Percentiles rank a stretch among this genome's conserved stretches.
Evolutionary conservation across 2,888 invertebrate genomes (phyloP).

Genomic region (Tetragnatha montana): DNA sequence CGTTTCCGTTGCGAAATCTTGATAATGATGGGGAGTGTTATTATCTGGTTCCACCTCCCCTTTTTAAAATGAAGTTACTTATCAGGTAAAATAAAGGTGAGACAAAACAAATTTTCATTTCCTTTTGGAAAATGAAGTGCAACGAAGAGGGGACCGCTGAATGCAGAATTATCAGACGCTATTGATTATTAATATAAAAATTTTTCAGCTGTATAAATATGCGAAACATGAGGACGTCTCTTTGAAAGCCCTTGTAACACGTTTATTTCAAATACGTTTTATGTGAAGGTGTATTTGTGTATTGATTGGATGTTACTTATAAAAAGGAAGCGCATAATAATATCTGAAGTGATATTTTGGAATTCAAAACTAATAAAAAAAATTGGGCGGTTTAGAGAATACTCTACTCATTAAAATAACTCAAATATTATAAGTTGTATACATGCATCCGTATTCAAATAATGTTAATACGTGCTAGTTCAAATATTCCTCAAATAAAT

Average conservation of each 20-base stretch:
- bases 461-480: too few species aligned
- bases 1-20: constrained; percentile 16
- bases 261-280: not conserved
- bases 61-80: not conserved
- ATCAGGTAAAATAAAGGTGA: not conserved
- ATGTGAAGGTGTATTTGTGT: too few species aligned
- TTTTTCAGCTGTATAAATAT: not conserved
- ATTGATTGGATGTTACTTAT: too few species aligned
- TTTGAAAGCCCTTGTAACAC: not conserved
- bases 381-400: too few species aligned
- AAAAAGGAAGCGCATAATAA: too few species aligned
- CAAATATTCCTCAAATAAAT: too few species aligned
- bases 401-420: too few species aligned
- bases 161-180: too few species aligned
- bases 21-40: constrained; percentile 37
- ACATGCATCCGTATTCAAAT: too few species aligned
- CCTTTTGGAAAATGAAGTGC: not conserved
- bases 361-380: too few species aligned
- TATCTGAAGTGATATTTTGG: too few species aligned
- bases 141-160: not conserved
- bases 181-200: not conserved
- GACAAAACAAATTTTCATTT: not conserved
- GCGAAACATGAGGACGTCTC: not conserved
- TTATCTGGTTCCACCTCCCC: constrained; percentile 15
- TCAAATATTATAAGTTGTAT: too few species aligned